Evolutionary conservation across 2,888 invertebrate species (phyloP).

Genomic region (Tineola bisselliella): DNA sequence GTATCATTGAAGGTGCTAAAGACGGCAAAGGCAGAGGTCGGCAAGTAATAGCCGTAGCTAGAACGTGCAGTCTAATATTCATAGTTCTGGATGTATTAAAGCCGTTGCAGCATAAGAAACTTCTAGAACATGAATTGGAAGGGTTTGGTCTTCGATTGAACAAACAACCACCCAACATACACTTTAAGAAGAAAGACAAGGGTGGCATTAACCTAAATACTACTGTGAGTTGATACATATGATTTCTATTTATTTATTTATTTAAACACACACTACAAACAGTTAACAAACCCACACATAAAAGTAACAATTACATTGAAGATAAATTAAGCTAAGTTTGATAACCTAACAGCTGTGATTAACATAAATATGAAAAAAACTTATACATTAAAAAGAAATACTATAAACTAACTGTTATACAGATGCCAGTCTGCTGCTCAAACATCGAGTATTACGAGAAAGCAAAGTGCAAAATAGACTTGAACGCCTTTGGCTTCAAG

Average conservation of each 20-base stretch:
- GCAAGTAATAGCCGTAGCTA: slow-evolving; percentile 98
- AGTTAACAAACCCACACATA: no score
- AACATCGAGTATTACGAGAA: no score
- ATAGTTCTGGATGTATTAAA: slow-evolving; percentile 98
- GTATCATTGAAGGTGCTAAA: slow-evolving; percentile 99
- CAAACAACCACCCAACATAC: slow-evolving; percentile 97
- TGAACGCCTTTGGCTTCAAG: no score
- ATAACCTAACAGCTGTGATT: no score
- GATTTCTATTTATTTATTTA: slow-evolving; percentile 7
- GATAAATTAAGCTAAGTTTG: no score
- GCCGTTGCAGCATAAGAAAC: slow-evolving; percentile 94
- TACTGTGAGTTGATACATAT: slow-evolving; percentile 79
- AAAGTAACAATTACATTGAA: no score
- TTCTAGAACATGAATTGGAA: slow-evolving; percentile 98
- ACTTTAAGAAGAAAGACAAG: slow-evolving; percentile 96
- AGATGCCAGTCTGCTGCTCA: no score
- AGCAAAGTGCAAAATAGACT: no score
- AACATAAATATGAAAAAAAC: no score
- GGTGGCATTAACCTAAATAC: slow-evolving; percentile 96
- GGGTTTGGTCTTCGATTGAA: slow-evolving; percentile 97
- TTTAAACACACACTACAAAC: no score
- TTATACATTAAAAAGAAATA: no score
- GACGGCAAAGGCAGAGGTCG: slow-evolving; percentile 99
- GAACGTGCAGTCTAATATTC: slow-evolving; percentile 97
- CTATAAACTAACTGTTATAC: no score